These are phyloP conservation scores for Plectrocnemia conspersa DNA, from an alignment of 1,140 invertebrate genomes.

Conservation along the genomic window DNA sequence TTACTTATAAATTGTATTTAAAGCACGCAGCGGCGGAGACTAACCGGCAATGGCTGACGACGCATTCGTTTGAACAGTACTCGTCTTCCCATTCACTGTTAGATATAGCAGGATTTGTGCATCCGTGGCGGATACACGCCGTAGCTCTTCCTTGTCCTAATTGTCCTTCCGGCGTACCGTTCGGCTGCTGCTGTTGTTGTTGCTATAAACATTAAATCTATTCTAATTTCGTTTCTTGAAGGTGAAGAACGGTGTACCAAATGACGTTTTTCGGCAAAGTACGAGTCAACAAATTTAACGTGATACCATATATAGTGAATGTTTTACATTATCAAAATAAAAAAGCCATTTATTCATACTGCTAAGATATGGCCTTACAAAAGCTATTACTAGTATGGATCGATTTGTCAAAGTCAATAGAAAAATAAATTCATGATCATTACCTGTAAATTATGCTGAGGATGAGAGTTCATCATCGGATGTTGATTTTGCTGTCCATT, in stretches of 20 bases:
- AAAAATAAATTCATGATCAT: conserved; percentile 43
- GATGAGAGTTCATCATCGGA: conserved; percentile 34
- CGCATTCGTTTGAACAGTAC: conserved; percentile 97
- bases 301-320: no score
- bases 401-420: no score
- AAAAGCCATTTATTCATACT: no score
- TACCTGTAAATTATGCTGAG: conserved; percentile 42
- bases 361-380: no score
- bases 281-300: no score
- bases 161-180: conserved; percentile 41
- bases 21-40: conserved; percentile 31
- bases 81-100: conserved; percentile 96
- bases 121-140: conserved; percentile 84
- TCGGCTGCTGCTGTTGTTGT: conserved; percentile 20
- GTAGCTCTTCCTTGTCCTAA: conserved; percentile 53
- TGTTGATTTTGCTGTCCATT: conserved; percentile 39
- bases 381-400: no score
- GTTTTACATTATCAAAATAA: no score
- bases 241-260: no score
- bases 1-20: conserved; percentile 4
- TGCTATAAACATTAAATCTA: no score
- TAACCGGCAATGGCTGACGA: conserved; percentile 90
- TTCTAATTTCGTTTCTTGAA: no score
- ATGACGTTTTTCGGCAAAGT: no score
- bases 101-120: conserved; percentile 82